Conservation (phyloP, 2,113 vertebrate genomes). For the Vimba vimba region DNA sequence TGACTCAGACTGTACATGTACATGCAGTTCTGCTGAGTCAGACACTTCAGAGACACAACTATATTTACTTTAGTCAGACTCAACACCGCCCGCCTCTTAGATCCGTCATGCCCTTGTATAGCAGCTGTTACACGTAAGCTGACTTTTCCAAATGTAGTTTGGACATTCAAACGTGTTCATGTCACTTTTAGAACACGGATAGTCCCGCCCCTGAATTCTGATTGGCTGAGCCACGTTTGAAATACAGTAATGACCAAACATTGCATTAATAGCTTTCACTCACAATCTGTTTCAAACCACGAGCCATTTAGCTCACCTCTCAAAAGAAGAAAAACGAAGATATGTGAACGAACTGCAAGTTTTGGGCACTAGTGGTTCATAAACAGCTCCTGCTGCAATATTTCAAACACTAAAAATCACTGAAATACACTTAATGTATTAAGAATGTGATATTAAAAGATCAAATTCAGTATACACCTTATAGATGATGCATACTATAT, state of each 20-base stretch:
- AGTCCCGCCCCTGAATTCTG: not conserved
- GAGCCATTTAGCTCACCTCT: not conserved
- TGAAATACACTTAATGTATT: not conserved
- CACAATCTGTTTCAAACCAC: not conserved
- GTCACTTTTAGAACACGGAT: not conserved
- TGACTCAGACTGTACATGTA: conserved; percentile 49
- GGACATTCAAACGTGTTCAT: too few species aligned
- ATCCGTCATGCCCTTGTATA: not conserved
- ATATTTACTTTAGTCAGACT: conserved; percentile 54
- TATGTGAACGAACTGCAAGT: not conserved
- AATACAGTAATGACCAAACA: not conserved
- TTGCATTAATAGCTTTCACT: not conserved
- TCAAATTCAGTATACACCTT: too few species aligned
- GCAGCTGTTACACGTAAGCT: conserved; percentile 23
- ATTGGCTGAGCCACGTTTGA: not conserved
- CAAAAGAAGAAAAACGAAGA: too few species aligned
- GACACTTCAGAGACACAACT: conserved; percentile 46
- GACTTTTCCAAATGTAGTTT: not conserved
- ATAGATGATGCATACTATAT: too few species aligned
- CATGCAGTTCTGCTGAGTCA: conserved; percentile 51
- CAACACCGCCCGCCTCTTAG: conserved; percentile 7
- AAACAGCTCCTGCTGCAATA: too few species aligned
- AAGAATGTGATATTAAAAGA: too few species aligned
- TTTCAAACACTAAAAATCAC: not conserved
- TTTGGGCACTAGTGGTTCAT: too few species aligned